Conservation (phyloP, 2,888 invertebrate species). For the Watsonalla cultraria region DNA sequence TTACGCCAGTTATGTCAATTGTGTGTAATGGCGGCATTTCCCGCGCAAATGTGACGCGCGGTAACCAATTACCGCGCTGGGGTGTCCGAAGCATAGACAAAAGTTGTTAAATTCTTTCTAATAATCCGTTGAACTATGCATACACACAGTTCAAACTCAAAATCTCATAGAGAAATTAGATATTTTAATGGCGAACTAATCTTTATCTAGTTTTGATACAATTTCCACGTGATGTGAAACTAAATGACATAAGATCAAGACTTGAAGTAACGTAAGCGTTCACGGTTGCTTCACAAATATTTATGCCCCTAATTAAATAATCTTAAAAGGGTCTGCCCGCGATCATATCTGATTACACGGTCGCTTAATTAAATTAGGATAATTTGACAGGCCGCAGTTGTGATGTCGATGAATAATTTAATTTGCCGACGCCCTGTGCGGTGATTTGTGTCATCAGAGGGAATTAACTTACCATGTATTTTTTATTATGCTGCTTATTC, state of each 20-base stretch:
- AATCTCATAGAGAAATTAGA: no score
- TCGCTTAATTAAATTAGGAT: neutral
- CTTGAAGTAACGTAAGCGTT: no score
- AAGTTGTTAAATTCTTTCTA: no score
- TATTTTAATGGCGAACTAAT: no score
- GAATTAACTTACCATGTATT: no score
- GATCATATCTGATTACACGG: neutral
- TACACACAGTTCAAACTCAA: no score
- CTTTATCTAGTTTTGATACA: no score
- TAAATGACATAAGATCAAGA: no score
- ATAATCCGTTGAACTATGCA: no score
- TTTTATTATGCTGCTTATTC: no score
- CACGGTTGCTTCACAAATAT: slow-evolving; percentile 10
- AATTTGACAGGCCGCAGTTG: neutral
- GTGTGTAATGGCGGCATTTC: slow-evolving; percentile 50
- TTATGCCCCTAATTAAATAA: neutral
- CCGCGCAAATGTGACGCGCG: slow-evolving; percentile 54
- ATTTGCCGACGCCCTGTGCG: neutral
- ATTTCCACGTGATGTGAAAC: no score
- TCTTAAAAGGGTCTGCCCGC: neutral
- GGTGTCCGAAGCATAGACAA: slow-evolving; percentile 3
- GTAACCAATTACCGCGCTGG: slow-evolving; percentile 22
- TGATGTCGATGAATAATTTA: neutral
- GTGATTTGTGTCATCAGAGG: neutral
- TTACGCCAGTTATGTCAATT: slow-evolving; percentile 43